Conservation (phyloP, 2,888 invertebrate species). For the Cloeon dipterum region DNA sequence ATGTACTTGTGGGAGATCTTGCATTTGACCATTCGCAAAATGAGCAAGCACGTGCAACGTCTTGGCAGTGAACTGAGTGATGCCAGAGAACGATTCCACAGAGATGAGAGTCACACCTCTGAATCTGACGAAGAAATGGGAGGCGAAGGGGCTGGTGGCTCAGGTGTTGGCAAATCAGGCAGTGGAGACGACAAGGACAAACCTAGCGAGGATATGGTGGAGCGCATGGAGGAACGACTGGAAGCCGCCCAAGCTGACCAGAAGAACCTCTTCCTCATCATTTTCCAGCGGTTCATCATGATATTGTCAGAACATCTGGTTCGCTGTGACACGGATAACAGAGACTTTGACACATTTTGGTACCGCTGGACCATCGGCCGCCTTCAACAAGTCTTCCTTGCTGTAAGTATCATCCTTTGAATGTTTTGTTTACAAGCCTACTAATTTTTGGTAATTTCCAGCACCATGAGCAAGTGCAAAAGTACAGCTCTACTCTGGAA, state of each 20-base stretch:
- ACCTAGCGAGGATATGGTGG: conserved; percentile 65
- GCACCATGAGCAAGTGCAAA: conserved; percentile 96
- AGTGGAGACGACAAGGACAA: conserved; percentile 26
- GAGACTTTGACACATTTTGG: conserved; percentile 86
- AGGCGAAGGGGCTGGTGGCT: conserved; percentile 8
- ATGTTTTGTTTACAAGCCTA: neutral
- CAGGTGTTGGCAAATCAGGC: neutral
- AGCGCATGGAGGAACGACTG: conserved; percentile 84
- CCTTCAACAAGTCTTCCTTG: conserved; percentile 81
- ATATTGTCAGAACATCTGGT: conserved; percentile 90
- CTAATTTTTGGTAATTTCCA: conserved; percentile 23
- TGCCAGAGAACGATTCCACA: conserved; percentile 64
- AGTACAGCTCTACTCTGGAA: conserved; percentile 86
- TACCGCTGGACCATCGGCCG: conserved; percentile 89
- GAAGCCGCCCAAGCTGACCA: conserved; percentile 91
- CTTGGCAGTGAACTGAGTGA: conserved; percentile 56
- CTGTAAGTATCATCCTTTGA: conserved; percentile 30
- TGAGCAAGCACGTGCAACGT: conserved; percentile 85
- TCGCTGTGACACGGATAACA: conserved; percentile 76
- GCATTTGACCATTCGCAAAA: conserved; percentile 85
- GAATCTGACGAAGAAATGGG: conserved; percentile 31
- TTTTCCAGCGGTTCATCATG: conserved; percentile 95
- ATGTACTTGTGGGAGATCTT: conserved; percentile 92
- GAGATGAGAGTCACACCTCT: conserved; percentile 31
- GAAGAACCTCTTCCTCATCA: conserved; percentile 87